Evolutionary conservation across 2,797 vertebrate species (phyloP).

Genomic region (Pantherophis alleghaniensis): DNA sequence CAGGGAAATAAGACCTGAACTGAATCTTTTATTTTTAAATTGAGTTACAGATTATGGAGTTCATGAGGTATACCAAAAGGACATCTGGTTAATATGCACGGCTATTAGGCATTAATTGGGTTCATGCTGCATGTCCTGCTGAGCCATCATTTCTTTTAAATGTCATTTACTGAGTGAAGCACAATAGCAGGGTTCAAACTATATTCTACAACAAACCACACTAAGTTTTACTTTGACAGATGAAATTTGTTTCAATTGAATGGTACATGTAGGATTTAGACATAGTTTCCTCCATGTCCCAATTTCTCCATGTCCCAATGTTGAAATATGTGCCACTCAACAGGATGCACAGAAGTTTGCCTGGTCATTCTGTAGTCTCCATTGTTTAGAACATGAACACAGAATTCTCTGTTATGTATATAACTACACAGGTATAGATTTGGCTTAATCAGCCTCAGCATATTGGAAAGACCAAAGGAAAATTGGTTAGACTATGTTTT

Average conservation of each 20-base stretch:
- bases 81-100: not conserved
- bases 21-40: not conserved
- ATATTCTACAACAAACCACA: not conserved
- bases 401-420: not conserved
- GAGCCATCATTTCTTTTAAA: not conserved
- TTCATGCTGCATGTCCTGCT: not conserved
- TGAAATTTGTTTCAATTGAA: not conserved
- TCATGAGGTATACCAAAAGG: not conserved
- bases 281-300: not conserved
- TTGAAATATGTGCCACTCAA: not conserved
- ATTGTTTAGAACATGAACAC: not conserved
- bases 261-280: not conserved
- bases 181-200: not conserved
- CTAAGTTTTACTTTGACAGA: not conserved
- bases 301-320: not conserved
- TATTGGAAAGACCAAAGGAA: not conserved
- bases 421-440: not conserved
- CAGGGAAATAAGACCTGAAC: not conserved
- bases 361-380: not conserved
- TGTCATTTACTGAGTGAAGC: not conserved
- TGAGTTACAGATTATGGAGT: not conserved
- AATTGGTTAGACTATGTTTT: not conserved
- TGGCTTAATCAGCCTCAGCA: not conserved
- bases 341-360: not conserved
- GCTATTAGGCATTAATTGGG: not conserved